Conservation (phyloP, 2,888 invertebrate species). For the Dasypogon diadema region DNA sequence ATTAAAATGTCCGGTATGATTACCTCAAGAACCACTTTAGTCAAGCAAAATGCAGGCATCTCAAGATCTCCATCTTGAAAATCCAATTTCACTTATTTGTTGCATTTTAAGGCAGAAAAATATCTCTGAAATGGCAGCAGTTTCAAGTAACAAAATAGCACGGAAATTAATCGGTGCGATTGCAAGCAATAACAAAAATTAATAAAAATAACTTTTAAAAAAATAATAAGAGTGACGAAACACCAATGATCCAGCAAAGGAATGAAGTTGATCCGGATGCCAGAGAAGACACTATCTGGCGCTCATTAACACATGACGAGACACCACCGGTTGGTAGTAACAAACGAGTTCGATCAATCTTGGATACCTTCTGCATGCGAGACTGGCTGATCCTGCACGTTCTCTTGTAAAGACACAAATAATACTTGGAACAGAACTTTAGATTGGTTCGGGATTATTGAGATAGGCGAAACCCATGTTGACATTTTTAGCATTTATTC, state of each 20-base stretch:
- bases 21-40: too few species aligned
- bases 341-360: not conserved
- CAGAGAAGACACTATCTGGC: conserved; percentile 32
- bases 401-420: too few species aligned
- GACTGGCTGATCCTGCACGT: not conserved
- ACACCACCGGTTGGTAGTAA: conserved; percentile 22
- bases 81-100: too few species aligned
- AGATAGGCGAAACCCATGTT: not conserved
- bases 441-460: not conserved
- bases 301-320: conserved; percentile 43
- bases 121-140: too few species aligned
- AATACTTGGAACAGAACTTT: not conserved
- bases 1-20: too few species aligned
- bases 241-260: not conserved
- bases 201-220: not conserved
- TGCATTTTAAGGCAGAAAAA: too few species aligned
- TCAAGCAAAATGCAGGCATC: too few species aligned
- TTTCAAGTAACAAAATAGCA: too few species aligned
- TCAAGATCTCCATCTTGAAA: too few species aligned
- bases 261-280: conserved; percentile 19
- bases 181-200: too few species aligned
- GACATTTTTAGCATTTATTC: not conserved
- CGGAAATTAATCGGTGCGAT: too few species aligned
- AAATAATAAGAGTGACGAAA: not conserved
- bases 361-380: not conserved